These are phyloP conservation scores for Lasiommata megera DNA, from an alignment of 2,888 invertebrate species.

Conservation along the genomic window DNA sequence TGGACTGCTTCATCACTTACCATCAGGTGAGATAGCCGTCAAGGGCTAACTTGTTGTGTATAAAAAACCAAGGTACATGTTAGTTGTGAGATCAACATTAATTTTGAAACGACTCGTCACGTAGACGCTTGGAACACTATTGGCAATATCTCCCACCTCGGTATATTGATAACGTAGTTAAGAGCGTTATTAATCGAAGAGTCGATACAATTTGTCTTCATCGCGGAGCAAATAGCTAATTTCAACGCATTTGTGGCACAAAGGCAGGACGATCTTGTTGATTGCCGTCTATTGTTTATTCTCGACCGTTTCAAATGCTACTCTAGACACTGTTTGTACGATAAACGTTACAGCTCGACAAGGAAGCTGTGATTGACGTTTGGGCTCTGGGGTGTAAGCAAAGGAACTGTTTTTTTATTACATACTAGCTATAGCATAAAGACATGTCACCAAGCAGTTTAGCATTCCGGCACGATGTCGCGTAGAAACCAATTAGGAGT, in stretches of 20 bases:
- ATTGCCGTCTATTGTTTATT: conserved; percentile 75
- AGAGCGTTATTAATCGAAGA: conserved; percentile 76
- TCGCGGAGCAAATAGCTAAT: conserved; percentile 77
- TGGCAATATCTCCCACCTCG: conserved; percentile 30
- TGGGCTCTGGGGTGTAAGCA: not conserved
- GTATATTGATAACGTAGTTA: conserved; percentile 57
- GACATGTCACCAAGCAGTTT: too few species aligned
- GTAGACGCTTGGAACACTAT: not conserved
- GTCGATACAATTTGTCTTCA: conserved; percentile 77
- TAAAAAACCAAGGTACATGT: too few species aligned
- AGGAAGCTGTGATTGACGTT: not conserved
- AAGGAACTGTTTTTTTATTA: too few species aligned
- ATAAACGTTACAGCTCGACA: conserved; percentile 3
- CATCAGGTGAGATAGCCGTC: too few species aligned
- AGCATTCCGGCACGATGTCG: too few species aligned
- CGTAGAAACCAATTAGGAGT: too few species aligned
- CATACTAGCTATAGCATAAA: too few species aligned
- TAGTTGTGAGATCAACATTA: too few species aligned
- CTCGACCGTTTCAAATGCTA: conserved; percentile 69
- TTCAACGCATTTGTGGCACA: conserved; percentile 77
- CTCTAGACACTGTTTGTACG: conserved; percentile 53
- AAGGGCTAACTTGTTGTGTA: too few species aligned
- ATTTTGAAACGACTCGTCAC: not conserved
- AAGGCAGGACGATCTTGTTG: conserved; percentile 71
- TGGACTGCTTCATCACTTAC: too few species aligned